Evolutionary conservation across 1,140 invertebrate genomes (phyloP).

Genomic region (Halyomorpha halys): DNA sequence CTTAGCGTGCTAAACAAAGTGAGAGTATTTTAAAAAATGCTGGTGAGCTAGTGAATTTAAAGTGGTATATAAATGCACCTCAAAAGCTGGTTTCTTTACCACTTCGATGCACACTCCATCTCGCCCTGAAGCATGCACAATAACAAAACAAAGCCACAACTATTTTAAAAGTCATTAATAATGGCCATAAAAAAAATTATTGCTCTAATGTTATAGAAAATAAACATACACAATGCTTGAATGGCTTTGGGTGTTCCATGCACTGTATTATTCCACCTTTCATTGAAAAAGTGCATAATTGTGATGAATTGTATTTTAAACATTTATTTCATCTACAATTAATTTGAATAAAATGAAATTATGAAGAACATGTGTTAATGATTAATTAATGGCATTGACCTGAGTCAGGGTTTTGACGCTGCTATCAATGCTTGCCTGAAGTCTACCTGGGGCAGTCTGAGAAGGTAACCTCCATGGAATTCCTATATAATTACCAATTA

Average conservation of each 20-base stretch:
- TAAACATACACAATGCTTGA: no score
- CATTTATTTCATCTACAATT: no score
- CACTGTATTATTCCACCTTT: no score
- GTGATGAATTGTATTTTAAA: no score
- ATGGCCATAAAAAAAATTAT: no score
- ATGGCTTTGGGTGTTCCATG: no score
- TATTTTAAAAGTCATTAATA: no score
- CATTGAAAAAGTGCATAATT: no score
- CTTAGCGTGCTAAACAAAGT: no score
- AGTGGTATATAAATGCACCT: slow-evolving; percentile 5
- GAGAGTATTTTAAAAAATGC: no score
- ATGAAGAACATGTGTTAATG: background rate
- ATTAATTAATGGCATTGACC: slow-evolving; percentile 2
- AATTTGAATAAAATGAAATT: no score
- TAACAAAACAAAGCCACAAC: background rate
- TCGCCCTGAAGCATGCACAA: slow-evolving; percentile 21
- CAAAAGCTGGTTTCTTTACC: slow-evolving; percentile 8
- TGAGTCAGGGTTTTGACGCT: background rate
- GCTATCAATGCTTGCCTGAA: slow-evolving; percentile 28
- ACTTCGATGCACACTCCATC: background rate
- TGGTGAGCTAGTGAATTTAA: slow-evolving; percentile 6
- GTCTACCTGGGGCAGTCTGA: slow-evolving; percentile 40
- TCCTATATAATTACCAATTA: slow-evolving; percentile 8
- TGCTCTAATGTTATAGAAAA: no score
- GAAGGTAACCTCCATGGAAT: slow-evolving; percentile 33